These are phyloP conservation scores for Lymantria dispar DNA, from an alignment of 2,888 invertebrate genomes.

Conservation along the genomic window DNA sequence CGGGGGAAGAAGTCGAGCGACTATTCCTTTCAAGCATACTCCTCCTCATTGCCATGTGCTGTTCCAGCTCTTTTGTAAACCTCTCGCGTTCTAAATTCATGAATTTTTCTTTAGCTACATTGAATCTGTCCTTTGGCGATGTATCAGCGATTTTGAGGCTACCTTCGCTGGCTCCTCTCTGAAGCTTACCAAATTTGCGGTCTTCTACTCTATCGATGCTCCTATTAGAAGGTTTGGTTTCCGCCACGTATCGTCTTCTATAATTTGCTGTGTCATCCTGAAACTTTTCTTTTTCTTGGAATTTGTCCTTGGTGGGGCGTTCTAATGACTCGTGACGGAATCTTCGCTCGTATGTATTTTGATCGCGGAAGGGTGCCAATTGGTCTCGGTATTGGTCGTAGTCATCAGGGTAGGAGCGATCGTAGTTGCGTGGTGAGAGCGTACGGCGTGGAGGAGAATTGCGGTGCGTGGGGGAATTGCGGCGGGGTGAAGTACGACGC, in stretches of 20 bases:
- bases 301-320: constrained; percentile 53
- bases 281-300: constrained; percentile 55
- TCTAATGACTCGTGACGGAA: constrained; percentile 74
- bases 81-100: constrained; percentile 89
- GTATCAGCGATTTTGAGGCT: constrained; percentile 67
- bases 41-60: constrained; percentile 76
- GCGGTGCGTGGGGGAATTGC: constrained; percentile 45
- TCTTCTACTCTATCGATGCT: constrained; percentile 75
- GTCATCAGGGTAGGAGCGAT: constrained; percentile 50
- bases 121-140: constrained; percentile 90
- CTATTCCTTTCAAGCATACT: constrained; percentile 78
- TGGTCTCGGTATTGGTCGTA: constrained; percentile 58
- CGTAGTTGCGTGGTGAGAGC: constrained; percentile 50
- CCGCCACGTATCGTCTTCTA: constrained; percentile 77
- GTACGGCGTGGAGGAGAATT: constrained; percentile 50
- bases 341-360: constrained; percentile 60
- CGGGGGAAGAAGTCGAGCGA: constrained; percentile 80
- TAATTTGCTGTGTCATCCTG: constrained; percentile 61
- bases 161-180: constrained; percentile 72
- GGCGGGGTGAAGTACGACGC: constrained; percentile 27
- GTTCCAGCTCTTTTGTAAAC: constrained; percentile 80
- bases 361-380: constrained; percentile 67
- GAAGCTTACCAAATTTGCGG: constrained; percentile 67
- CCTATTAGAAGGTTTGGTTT: constrained; percentile 70
- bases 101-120: constrained; percentile 94